Base-by-base conservation (phyloP, 2,888 invertebrate genomes). In the Eristalinus aeneus region DNA sequence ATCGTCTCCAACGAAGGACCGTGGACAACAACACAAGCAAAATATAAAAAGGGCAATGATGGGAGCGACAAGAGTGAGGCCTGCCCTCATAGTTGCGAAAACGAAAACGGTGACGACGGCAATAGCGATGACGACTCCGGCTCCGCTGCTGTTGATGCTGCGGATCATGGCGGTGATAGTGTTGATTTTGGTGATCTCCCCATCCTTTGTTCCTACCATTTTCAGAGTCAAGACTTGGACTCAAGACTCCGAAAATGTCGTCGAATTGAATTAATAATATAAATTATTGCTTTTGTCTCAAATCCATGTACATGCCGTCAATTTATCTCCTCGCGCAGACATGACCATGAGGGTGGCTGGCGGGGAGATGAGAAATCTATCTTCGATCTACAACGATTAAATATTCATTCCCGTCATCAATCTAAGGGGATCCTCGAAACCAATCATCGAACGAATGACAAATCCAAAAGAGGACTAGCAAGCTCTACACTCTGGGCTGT, bases 281-380 rank as follows among this genome's bases (percentile, higher is more conserved):
- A 86, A 86, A 81, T 86, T 86, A 86, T 86, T 81, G 85, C 81
- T 81, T 73, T 69, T 81, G 72, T 81, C 65, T 81, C 81, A 85
- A 85, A 85, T 81, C 68, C 81, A 77, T 73, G 72, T 76, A 68
- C 64, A 76, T 11, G 63, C 75, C 75, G 80, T 71, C 75, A 80
- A 85, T 72, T 72, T 79, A 84, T 75, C 75, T 84, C 75, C 80
- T 58, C 69, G 58, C 56, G 27, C 27, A 2, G 5, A 27, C 27
- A 71, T 58, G 71, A 56, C 12, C 20, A 56, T 9, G 27, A 36
- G 23, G 36, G 22, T 8, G 53, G 23, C 54, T 10, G 53, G 61
- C 76, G 23, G 12, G 8, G 16, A 36, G 36, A 61, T 54, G 8
- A 72, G 72, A 75, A 54, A 61, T 76, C 81, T 76, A 6, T 73